These are phyloP conservation scores for Aleiodes alternator DNA, from an alignment of 2,888 invertebrate genomes.

Conservation along the genomic window DNA sequence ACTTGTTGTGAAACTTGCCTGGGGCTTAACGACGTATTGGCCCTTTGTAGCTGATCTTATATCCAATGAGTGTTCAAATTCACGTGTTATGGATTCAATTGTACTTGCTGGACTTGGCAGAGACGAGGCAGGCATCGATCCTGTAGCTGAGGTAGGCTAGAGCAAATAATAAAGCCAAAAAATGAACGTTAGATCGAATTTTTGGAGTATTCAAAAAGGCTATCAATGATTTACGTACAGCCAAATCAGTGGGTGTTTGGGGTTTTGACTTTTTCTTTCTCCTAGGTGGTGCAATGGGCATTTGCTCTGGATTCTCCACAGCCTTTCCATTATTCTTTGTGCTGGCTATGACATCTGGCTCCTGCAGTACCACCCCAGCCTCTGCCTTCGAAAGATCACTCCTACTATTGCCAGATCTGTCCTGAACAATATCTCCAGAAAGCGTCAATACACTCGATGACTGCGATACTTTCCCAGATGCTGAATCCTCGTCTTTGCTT, in stretches of 20 bases:
- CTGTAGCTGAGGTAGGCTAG: conserved; percentile 74
- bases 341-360: conserved; percentile 95
- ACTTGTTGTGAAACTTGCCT: conserved; percentile 73
- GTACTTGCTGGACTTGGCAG: conserved; percentile 87
- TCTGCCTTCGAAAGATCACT: conserved; percentile 64
- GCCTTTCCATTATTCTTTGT: conserved; percentile 80
- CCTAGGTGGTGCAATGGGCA: conserved; percentile 87
- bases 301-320: conserved; percentile 64
- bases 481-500: conserved; percentile 71
- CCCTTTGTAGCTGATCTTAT: conserved; percentile 81
- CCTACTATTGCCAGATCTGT: conserved; percentile 64
- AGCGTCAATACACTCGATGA: conserved; percentile 71
- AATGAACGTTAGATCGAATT: conserved; percentile 27
- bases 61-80: conserved; percentile 89
- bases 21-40: conserved; percentile 79
- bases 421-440: conserved; percentile 69
- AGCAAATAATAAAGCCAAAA: conserved; percentile 22
- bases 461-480: conserved; percentile 71
- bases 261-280: conserved; percentile 83
- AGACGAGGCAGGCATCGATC: conserved; percentile 76
- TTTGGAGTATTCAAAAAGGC: neutral
- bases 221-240: conserved; percentile 64
- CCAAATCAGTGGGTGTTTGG: conserved; percentile 71
- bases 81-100: conserved; percentile 86
- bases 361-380: conserved; percentile 78